phyloP scores from a whole-genome alignment of 2,797 vertebrate species.

The Pristis pectinata region DNA sequence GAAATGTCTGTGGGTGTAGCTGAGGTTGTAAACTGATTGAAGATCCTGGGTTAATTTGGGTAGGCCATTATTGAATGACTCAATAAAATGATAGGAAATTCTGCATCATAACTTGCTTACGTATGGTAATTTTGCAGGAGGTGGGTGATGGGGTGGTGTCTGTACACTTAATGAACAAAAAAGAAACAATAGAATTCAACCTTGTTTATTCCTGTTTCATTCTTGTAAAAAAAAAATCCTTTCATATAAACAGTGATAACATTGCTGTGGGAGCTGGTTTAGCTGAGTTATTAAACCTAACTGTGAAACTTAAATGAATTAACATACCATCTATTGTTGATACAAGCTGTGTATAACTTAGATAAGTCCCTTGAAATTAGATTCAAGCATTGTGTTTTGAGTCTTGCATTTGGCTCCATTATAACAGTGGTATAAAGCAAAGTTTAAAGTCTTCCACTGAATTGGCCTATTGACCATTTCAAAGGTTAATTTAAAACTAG shows the following conservation, averaged over 20 bases:
- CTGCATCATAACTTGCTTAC: neutral
- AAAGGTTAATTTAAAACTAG: neutral
- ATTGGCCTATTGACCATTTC: neutral
- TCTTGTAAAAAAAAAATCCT: neutral
- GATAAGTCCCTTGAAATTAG: neutral
- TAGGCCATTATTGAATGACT: neutral
- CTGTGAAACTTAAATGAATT: neutral
- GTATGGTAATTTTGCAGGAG: too few relatives aligned
- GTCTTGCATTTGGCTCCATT: neutral
- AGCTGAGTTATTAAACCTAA: neutral
- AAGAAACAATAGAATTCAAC: neutral
- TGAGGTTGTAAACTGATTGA: neutral
- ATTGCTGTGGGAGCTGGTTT: neutral
- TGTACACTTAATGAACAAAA: too few relatives aligned
- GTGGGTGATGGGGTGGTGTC: neutral
- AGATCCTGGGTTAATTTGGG: neutral
- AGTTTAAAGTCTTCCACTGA: neutral
- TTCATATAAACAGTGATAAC: constrained; percentile 18
- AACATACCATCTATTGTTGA: neutral
- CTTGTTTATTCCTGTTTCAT: neutral
- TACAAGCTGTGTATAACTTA: neutral
- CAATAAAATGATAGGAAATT: neutral
- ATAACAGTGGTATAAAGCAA: neutral
- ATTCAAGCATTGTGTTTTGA: neutral
- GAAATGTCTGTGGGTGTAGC: neutral